These are phyloP conservation scores for Clarias magur DNA, from an alignment of 2,113 vertebrate species.

Conservation along the genomic window DNA sequence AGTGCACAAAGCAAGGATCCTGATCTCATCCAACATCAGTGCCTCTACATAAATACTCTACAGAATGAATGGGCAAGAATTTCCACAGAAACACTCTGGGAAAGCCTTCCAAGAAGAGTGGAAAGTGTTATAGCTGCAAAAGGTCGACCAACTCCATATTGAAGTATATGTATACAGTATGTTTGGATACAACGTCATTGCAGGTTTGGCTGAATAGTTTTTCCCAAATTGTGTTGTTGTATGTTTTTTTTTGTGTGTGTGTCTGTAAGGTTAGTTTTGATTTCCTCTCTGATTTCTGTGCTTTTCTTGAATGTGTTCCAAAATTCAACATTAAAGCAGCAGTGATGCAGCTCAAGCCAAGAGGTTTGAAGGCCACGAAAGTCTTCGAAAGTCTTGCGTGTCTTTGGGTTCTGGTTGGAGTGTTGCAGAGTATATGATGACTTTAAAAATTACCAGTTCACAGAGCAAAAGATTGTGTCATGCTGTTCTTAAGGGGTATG, in stretches of 20 bases:
- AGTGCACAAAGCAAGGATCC: too few species aligned
- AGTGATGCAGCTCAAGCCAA: constrained; percentile 30
- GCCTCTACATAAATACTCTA: too few species aligned
- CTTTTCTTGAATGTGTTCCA: constrained; percentile 40
- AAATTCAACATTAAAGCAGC: constrained; percentile 39
- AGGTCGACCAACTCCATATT: too few species aligned
- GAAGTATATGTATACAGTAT: too few species aligned
- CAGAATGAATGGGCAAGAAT: too few species aligned
- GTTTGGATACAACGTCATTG: too few species aligned
- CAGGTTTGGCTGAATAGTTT: too few species aligned
- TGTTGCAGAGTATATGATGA: not conserved
- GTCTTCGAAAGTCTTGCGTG: too few species aligned
- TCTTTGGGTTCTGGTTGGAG: constrained; percentile 36
- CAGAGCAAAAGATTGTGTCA: constrained; percentile 56
- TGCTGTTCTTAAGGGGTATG: constrained; percentile 49
- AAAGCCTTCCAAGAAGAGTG: too few species aligned
- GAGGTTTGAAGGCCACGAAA: constrained; percentile 10
- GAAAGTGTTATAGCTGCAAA: too few species aligned
- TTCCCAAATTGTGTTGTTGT: not conserved
- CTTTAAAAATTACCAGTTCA: constrained; percentile 36
- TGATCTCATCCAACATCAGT: too few species aligned
- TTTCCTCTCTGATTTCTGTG: constrained; percentile 21
- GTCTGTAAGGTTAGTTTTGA: not conserved
- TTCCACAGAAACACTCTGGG: too few species aligned
- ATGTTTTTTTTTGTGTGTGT: not conserved